A percentile compares a stretch with the other conserved stretches of the same genome.
Evolutionary conservation across 2,888 invertebrate species (phyloP).

Genomic region (Mythimna lalbum): DNA sequence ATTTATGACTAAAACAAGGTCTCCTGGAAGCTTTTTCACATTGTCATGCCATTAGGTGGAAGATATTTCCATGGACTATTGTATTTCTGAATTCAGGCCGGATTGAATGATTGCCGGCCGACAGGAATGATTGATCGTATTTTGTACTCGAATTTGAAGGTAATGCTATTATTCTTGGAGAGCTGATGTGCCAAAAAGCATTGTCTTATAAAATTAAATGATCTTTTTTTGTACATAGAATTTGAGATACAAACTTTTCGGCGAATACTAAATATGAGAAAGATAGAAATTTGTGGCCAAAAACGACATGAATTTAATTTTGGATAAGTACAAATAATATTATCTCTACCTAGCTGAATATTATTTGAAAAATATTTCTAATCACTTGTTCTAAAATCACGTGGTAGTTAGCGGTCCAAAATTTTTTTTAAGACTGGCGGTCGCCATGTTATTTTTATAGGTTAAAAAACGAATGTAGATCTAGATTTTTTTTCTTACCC

Average conservation of each 20-base stretch:
- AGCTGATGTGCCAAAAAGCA: background rate
- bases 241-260: no score
- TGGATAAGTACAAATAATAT: no score
- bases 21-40: slow-evolving; percentile 24
- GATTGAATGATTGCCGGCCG: no score
- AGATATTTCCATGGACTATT: slow-evolving; percentile 44
- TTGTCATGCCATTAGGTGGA: slow-evolving; percentile 21
- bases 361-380: no score
- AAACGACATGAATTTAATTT: background rate
- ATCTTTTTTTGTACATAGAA: background rate
- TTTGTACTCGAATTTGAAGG: slow-evolving; percentile 10
- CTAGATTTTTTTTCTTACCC: no score
- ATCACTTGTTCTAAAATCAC: no score
- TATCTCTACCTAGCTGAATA: no score
- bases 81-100: slow-evolving; percentile 41
- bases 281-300: background rate
- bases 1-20: slow-evolving; percentile 41
- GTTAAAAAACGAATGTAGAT: no score
- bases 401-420: no score
- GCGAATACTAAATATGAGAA: no score
- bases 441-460: no score
- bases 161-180: slow-evolving; percentile 28
- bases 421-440: no score
- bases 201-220: background rate
- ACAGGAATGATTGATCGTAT: slow-evolving; percentile 42